phyloP scores from a whole-genome alignment of 2,797 vertebrate species.

The Lepus oiostolus region DNA sequence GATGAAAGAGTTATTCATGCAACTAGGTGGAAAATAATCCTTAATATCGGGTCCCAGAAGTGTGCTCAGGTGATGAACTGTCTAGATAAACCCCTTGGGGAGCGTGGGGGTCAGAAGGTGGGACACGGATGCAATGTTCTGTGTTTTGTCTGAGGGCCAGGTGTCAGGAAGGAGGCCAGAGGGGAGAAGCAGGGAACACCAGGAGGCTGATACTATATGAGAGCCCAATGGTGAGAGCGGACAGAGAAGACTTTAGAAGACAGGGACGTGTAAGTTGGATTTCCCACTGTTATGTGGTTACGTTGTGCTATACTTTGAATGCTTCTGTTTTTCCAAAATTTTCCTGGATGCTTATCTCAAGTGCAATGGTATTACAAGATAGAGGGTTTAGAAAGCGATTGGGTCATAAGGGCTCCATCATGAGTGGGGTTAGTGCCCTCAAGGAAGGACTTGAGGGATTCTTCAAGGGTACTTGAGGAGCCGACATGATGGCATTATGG shows the following conservation, averaged over 20 bases:
- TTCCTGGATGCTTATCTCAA: neutral
- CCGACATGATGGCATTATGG: too few relatives aligned
- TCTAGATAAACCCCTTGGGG: neutral
- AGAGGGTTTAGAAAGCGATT: neutral
- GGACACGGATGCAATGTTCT: conserved; percentile 43
- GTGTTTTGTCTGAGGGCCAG: conserved; percentile 69
- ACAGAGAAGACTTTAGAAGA: neutral
- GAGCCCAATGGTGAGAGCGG: neutral
- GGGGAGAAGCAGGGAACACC: neutral
- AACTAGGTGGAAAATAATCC: neutral
- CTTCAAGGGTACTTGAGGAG: too few relatives aligned
- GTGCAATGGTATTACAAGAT: too few relatives aligned
- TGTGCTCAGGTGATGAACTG: neutral
- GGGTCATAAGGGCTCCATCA: neutral
- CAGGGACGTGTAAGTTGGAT: neutral
- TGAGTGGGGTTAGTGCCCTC: neutral
- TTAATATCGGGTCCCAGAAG: neutral
- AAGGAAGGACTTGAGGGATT: neutral
- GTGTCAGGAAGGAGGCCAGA: neutral
- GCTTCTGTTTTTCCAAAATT: neutral
- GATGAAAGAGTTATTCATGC: neutral
- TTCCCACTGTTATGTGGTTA: neutral
- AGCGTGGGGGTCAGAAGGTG: neutral
- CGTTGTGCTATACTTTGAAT: neutral
- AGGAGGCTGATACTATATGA: neutral